Base-by-base conservation (phyloP, 1,140 invertebrate species). In the Saccostrea cuccullata region DNA sequence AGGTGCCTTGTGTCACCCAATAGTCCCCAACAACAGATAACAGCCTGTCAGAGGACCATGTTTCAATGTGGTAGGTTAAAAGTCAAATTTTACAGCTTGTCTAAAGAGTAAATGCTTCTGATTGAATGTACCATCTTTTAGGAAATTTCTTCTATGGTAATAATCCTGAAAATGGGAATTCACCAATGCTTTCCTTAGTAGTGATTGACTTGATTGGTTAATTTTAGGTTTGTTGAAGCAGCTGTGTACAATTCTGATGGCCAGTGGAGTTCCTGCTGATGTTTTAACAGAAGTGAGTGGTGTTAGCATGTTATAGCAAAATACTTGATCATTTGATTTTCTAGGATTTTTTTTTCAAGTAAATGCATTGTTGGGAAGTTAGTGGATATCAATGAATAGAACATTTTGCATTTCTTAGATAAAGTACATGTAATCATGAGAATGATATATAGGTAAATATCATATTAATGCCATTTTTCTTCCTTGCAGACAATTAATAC, bases 251-350 rank as follows among this genome's bases (percentile, higher is more conserved):
- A 98, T 99, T 89, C 94, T 99, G 8, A 99, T 99, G 97, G 97
- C 98, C 2, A 97, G 96, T 94, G 98, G 98, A n/a, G 98, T 99
- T 0, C 98, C 99, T 0, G 98, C 98, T 0, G 98, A 99, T 95
- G 98, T 99, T 82, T 95, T 99, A 23, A 99, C 98, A 0, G 98
- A 99, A 93, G 95, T 95, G 91, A 86, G 82, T 82, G 30, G 17
- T 26, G 4, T 17, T 36, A 36, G 13, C 11, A 77, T 15, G 2
- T 77, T 13, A 26, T 30, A 1, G 15, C 26, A 47, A 82, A 36
- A 6, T 26, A 82, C 15, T 23, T 8, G 58, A 20, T 64, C n/a
- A n/a, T 64, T 64, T n/a, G 5, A 20, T 6, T 64, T 5, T 12
- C 9, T 20, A 20, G n/a, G n/a, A n/a, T n/a, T n/a, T n/a, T 5